phyloP scores from a whole-genome alignment of 2,797 vertebrate species.

The Acanthurus leucopareius region DNA sequence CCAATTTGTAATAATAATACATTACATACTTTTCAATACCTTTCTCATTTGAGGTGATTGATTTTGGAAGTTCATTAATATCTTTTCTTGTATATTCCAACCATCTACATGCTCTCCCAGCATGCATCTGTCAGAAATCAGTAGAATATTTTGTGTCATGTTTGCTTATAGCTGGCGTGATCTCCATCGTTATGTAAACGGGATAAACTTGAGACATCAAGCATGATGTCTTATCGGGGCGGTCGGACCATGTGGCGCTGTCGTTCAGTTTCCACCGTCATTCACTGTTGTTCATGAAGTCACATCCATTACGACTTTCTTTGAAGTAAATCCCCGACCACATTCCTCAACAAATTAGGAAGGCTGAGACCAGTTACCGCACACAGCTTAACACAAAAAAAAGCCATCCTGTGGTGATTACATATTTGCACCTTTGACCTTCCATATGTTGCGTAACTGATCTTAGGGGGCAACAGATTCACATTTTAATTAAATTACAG shows the following conservation, averaged over 20 bases:
- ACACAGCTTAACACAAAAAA: constrained; percentile 57
- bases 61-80: background rate
- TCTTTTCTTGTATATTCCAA: background rate
- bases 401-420: constrained; percentile 34
- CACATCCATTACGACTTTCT: constrained; percentile 36
- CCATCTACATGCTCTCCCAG: background rate
- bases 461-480: background rate
- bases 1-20: constrained; percentile 6
- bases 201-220: constrained; percentile 12
- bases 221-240: constrained; percentile 33
- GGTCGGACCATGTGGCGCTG: constrained; percentile 55
- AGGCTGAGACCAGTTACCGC: constrained; percentile 44
- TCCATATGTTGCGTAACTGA: constrained; percentile 55
- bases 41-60: background rate
- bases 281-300: constrained; percentile 23
- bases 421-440: constrained; percentile 67
- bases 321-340: constrained; percentile 63
- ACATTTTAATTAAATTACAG: constrained; percentile 26
- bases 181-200: background rate
- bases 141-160: constrained; percentile 18
- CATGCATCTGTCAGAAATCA: constrained; percentile 12
- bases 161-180: constrained; percentile 4
- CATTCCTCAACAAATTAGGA: constrained; percentile 44
- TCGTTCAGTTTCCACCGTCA: constrained; percentile 47
- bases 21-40: background rate